phyloP scores from a whole-genome alignment of 2,888 invertebrate species.

The Congeria kusceri region DNA sequence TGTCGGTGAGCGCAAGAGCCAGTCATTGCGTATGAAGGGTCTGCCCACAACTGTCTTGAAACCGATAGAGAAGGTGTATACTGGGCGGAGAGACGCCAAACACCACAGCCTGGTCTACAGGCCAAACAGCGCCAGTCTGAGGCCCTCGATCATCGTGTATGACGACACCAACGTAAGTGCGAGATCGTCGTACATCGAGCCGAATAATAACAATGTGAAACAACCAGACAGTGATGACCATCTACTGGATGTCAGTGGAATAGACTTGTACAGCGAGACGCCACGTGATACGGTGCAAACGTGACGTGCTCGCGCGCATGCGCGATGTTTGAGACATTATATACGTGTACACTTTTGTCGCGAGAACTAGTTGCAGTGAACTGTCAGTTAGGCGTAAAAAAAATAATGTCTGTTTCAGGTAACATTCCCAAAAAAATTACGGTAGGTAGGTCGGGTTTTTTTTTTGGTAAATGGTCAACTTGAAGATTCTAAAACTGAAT shows the following conservation, averaged over 20 bases:
- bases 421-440: too few relatives aligned
- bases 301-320: too few relatives aligned
- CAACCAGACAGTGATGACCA: constrained; percentile 25
- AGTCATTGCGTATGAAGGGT: constrained; percentile 40
- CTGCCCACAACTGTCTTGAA: constrained; percentile 41
- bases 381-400: too few relatives aligned
- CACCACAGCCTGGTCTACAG: constrained; percentile 50
- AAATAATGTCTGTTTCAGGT: too few relatives aligned
- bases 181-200: constrained; percentile 34
- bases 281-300: constrained; percentile 3
- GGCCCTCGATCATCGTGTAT: constrained; percentile 44
- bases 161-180: constrained; percentile 15
- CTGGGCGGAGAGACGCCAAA: constrained; percentile 43
- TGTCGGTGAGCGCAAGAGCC: constrained; percentile 39
- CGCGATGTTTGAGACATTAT: too few relatives aligned
- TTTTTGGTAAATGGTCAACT: too few relatives aligned
- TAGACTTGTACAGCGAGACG: constrained; percentile 55
- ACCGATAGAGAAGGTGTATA: constrained; percentile 58
- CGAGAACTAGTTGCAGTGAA: too few relatives aligned
- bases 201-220: constrained; percentile 58
- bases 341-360: too few relatives aligned
- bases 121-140: constrained; percentile 8
- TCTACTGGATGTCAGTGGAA: constrained; percentile 58
- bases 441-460: too few relatives aligned
- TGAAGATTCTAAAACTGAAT: too few relatives aligned